Percentiles rank a stretch among this genome's conserved stretches.
Conservation (phyloP, 1,140 invertebrate genomes). For the Lamellibrachia luymesi region DNA sequence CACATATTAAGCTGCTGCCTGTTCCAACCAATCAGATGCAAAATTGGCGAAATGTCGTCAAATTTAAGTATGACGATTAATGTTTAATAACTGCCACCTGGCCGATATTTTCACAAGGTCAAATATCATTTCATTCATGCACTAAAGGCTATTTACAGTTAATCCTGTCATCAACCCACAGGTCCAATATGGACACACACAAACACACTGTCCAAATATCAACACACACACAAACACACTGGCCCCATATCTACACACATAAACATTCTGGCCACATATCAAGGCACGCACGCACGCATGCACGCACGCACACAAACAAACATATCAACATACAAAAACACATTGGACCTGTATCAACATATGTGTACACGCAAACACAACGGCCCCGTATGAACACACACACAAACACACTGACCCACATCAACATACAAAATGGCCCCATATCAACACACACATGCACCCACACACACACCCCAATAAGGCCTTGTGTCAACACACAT, state of each 20-base stretch:
- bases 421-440: not conserved
- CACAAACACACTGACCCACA: not conserved
- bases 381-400: not conserved
- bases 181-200: too few species aligned
- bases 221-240: not conserved
- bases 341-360: not conserved
- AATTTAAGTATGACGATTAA: not conserved
- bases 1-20: not conserved
- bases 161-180: too few species aligned
- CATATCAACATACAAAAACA: not conserved
- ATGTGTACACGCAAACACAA: not conserved
- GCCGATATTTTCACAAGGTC: not conserved
- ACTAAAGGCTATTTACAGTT: not conserved
- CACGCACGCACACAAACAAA: not conserved
- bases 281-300: not conserved
- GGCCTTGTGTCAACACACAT: not conserved
- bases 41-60: not conserved
- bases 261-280: not conserved
- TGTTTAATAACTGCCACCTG: not conserved
- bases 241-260: not conserved
- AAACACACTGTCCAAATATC: not conserved
- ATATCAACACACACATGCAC: constrained; percentile 9
- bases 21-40: not conserved
- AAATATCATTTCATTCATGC: not conserved
- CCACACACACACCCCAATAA: not conserved